Conservation (phyloP, 2,888 invertebrate species). For the Geotrupes spiniger region DNA sequence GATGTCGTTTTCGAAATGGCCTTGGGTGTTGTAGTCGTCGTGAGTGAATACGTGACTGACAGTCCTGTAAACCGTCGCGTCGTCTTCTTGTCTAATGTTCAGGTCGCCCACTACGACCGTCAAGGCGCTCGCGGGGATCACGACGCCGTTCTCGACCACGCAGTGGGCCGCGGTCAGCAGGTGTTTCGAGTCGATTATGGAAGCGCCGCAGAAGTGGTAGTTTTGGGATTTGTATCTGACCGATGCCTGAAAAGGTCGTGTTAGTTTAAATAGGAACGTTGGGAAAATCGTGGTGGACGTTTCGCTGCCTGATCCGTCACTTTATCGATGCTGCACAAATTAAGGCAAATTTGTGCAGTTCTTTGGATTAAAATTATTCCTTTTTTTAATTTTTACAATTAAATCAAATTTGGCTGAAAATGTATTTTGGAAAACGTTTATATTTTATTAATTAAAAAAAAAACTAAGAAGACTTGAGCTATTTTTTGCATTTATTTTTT, state of each 20-base stretch:
- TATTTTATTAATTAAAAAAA: too few species aligned
- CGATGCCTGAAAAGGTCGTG: slow-evolving; percentile 21
- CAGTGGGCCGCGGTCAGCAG: slow-evolving; percentile 23
- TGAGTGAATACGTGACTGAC: slow-evolving; percentile 16
- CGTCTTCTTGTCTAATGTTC: slow-evolving; percentile 1
- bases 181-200: slow-evolving; percentile 16
- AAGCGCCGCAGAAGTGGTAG: slow-evolving; percentile 18
- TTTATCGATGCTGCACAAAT: too few species aligned
- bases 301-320: too few species aligned
- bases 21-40: slow-evolving; percentile 9
- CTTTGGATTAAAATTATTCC: too few species aligned
- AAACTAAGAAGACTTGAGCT: too few species aligned
- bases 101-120: slow-evolving; percentile 19
- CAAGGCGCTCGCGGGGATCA: slow-evolving; percentile 6
- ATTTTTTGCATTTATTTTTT: too few species aligned
- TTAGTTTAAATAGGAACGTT: too few species aligned
- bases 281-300: too few species aligned
- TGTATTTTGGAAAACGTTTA: too few species aligned
- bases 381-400: too few species aligned
- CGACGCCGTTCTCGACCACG: slow-evolving; percentile 8
- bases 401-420: too few species aligned
- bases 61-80: slow-evolving; percentile 8
- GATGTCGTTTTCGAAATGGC: slow-evolving; percentile 15
- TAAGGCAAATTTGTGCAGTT: too few species aligned
- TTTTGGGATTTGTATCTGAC: slow-evolving; percentile 13